These are phyloP conservation scores for Poecilia picta DNA, from an alignment of 2,797 vertebrate species.

Conservation along the genomic window DNA sequence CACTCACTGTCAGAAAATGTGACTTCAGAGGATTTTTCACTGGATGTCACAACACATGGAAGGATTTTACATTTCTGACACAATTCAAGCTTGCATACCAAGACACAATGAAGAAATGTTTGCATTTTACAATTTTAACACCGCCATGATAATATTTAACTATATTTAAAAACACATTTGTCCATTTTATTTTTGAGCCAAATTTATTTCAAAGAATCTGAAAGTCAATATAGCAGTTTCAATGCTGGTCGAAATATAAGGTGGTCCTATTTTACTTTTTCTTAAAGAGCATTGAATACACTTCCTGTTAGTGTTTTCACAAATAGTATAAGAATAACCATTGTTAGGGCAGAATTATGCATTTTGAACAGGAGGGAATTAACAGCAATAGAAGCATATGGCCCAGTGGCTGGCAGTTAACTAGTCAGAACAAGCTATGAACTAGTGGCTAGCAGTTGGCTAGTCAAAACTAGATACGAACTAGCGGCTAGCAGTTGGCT, in stretches of 20 bases:
- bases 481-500: neutral
- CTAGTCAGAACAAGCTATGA: neutral
- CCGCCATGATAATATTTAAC: neutral
- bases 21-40: conserved; percentile 16
- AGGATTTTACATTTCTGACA: neutral
- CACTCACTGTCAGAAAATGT: conserved; percentile 27
- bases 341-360: neutral
- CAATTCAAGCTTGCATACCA: neutral
- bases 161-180: neutral
- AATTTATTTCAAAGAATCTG: neutral
- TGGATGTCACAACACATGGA: conserved; percentile 6
- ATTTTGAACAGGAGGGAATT: neutral
- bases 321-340: neutral
- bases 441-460: neutral
- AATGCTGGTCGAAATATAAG: neutral
- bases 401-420: neutral
- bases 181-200: neutral
- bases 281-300: neutral
- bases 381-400: neutral
- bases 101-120: neutral
- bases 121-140: neutral
- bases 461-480: neutral
- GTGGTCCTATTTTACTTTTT: neutral
- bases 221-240: neutral
- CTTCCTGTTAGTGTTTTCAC: neutral